These are phyloP conservation scores for Grammomys dolichurus DNA, from an alignment of 2,113 vertebrate genomes.

Conservation along the genomic window DNA sequence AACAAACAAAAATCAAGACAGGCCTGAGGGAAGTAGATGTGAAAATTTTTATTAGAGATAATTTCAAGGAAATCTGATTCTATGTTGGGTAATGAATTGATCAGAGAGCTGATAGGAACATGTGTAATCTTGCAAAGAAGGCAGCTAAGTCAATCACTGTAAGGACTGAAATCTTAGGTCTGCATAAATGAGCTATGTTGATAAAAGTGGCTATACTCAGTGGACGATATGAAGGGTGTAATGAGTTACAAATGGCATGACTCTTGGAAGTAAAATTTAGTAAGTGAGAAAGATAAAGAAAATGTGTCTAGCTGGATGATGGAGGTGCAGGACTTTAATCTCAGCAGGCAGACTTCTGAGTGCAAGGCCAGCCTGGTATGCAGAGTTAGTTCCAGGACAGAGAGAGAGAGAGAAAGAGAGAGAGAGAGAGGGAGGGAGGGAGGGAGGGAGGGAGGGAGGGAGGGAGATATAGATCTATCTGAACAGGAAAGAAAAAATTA, in stretches of 20 bases:
- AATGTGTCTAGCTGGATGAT: neutral
- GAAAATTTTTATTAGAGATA: neutral
- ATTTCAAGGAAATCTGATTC: conserved; percentile 6
- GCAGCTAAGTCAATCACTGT: neutral
- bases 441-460: too few species aligned
- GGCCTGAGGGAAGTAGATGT: neutral
- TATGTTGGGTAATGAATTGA: conserved; percentile 3
- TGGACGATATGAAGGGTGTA: neutral
- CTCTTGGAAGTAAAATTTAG: neutral
- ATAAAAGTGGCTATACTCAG: neutral
- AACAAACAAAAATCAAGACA: neutral
- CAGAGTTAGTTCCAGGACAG: neutral
- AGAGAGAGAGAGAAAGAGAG: too few species aligned
- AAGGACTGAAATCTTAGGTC: neutral
- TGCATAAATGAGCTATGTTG: neutral
- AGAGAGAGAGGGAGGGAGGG: too few species aligned
- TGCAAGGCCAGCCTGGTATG: neutral
- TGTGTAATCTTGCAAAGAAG: conserved; percentile 6
- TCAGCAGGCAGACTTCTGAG: neutral
- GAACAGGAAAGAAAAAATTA: too few species aligned
- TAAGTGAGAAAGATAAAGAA: neutral
- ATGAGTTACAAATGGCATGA: neutral
- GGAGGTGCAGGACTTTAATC: neutral
- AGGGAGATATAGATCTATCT: too few species aligned
- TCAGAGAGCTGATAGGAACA: neutral